Evolutionary conservation across 2,888 invertebrate genomes (phyloP), one percentile per base, ranked within the genome.

Genomic region (Machimus rusticus): DNA sequence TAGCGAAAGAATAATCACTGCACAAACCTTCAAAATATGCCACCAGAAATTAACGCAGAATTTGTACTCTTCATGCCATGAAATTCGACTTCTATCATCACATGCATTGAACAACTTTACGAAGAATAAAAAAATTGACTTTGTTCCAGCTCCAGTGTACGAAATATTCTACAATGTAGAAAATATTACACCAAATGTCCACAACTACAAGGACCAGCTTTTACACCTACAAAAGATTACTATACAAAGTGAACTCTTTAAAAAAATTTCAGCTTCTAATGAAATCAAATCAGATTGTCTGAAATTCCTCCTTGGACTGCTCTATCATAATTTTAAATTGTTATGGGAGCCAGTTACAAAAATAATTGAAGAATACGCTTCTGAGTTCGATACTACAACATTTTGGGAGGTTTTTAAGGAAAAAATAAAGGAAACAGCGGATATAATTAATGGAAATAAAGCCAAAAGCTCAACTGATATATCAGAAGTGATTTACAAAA

Each of bases 281-380:
- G 79, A 86, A 66, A n/a, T 78, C 1, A 86, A 78, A 6, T 90
- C 93, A 94, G 94, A 96, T 90, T 95, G 96, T 0, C 91, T 99
- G 28, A 94, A 95, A 88, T 98, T 96, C 90, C 94, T 98, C 90
- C 94, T 98, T 46, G 98, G 98, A 1, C 94, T 95, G 88, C 93
- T 98, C 81, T 97, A 96, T 91, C 94, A 96, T 28, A 98, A 98
- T 91, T 98, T 99, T 90, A 96, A 97, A 90, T 93, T 98, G 16
- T 92, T 99, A 0, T 99, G 99, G 99, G 96, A 96, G 88, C 97
- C 98, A 0, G 94, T 96, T 0, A 93, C 94, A 19, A 95, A 96
- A 90, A 94, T 98, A 66, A 95, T 99, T 78, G 94, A 95, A 1
- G 94, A 96, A 0, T 96, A 96, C 91, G 96, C 97, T 0, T 94